These are phyloP conservation scores for Meles meles DNA, from an alignment of 2,113 vertebrate species.

Conservation along the genomic window DNA sequence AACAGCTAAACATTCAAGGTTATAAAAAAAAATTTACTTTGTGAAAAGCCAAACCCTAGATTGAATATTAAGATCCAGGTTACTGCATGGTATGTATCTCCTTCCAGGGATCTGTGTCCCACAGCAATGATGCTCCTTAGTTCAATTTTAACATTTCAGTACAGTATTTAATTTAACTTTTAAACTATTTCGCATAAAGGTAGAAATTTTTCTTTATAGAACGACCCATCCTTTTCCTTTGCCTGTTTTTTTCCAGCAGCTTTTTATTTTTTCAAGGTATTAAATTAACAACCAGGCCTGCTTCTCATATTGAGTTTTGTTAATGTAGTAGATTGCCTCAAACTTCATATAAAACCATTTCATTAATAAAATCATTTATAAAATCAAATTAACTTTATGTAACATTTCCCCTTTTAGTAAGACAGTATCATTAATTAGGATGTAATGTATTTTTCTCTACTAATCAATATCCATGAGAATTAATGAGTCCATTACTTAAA, in stretches of 20 bases:
- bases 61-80: neutral
- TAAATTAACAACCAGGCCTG: constrained; percentile 11
- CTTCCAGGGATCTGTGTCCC: neutral
- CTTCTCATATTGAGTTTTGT: constrained; percentile 52
- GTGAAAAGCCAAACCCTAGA: neutral
- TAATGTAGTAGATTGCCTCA: constrained; percentile 62
- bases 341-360: constrained; percentile 68
- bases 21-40: neutral
- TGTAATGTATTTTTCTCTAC: constrained; percentile 78
- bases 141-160: neutral
- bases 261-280: constrained; percentile 36
- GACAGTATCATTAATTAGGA: constrained; percentile 81
- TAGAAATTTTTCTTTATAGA: neutral
- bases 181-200: neutral
- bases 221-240: neutral
- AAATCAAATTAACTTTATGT: constrained; percentile 73
- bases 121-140: neutral
- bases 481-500: constrained; percentile 81
- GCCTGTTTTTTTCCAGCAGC: constrained; percentile 12
- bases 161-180: neutral
- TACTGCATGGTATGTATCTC: neutral
- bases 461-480: constrained; percentile 86
- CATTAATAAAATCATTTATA: constrained; percentile 64
- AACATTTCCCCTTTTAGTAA: constrained; percentile 66
- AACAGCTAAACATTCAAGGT: neutral